Evolutionary conservation across 2,888 invertebrate genomes (phyloP), one percentile per base, ranked within the genome.

Genomic region (Trypoxylon attenuatum): DNA sequence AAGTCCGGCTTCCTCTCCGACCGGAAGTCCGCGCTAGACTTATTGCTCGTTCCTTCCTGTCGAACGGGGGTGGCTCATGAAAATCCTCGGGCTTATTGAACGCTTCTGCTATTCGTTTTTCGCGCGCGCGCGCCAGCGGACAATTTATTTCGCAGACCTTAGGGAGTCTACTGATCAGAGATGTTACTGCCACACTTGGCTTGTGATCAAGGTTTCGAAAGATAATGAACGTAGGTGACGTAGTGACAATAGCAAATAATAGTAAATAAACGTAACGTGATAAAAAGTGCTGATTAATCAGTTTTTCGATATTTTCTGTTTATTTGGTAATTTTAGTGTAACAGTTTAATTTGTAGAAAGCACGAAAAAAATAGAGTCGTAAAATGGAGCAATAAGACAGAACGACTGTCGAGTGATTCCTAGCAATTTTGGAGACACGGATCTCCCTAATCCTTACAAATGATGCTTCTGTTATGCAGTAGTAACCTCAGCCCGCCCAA

Each of bases 401-500:
- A 10, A 27, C 42, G 21, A 41, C 39, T 13, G 43, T 4, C 8
- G 22, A 19, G 27, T 23, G 50, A 45, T 54, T 21, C 21, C 16
- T 19, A 49, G 15, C 15, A 25, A 13, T 22, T 41, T 3, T 13
- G 21, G 13, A 18, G 42, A 47, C 42, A 42, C 33, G 23, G 49
- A 55, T 60, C 21, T 60, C 60, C 67, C 60, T 67, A 60, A 58
- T 70, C 71, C 53, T 59, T 45, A 66, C 61, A 71, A 74, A 66
- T 66, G 66, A 50, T 43, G 41, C 38, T 22, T 22, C 55, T 47
- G 62, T 58, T 69, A 69, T 60, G 73, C 69, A 46, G 64, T 55
- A 51, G 62, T 60, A 69, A 65, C 51, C 61, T 43, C 13, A 21
- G 18, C 61, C 45, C 61, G 33, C 42, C 60, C 53, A 18, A 21